A percentile compares a stretch with the other conserved stretches of the same genome.
Conservation (phyloP, 2,888 invertebrate species). For the Hydraecia micacea region DNA sequence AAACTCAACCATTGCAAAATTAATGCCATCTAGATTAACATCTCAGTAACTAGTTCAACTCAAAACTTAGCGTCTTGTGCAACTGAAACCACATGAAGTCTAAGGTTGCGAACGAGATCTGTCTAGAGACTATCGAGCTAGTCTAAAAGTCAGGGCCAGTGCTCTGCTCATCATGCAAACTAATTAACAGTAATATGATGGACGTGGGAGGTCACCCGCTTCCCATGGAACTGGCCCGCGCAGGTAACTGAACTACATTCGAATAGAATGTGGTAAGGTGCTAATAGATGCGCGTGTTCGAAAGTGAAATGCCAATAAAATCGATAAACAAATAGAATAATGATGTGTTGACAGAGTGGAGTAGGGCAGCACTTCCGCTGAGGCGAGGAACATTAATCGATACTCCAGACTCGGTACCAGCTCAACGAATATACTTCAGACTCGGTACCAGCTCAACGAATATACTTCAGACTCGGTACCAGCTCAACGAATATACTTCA, state of each 20-base stretch:
- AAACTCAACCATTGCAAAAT: conserved; percentile 13
- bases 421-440: no score
- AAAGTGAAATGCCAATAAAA: conserved; percentile 51
- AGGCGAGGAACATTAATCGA: neutral
- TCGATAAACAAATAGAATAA: conserved; percentile 43
- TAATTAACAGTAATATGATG: conserved; percentile 45
- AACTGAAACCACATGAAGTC: conserved; percentile 14
- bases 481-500: neutral
- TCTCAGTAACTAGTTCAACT: conserved; percentile 17
- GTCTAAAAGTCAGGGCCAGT: conserved; percentile 41
- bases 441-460: neutral
- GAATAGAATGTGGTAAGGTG: conserved; percentile 34
- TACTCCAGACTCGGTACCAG: neutral
- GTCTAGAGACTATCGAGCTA: conserved; percentile 4
- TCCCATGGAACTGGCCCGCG: conserved; percentile 54
- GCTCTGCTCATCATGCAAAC: conserved; percentile 23
- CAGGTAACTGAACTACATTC: conserved; percentile 59
- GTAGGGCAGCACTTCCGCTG: conserved; percentile 38
- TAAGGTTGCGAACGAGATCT: conserved; percentile 15
- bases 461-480: neutral
- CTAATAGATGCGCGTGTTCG: conserved; percentile 26
- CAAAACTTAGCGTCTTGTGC: conserved; percentile 1
- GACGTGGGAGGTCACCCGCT: conserved; percentile 52
- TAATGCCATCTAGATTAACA: conserved; percentile 14
- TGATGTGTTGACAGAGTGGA: conserved; percentile 24